A percentile compares a stretch with the other conserved stretches of the same genome.
These are phyloP conservation scores for Stenichneumon culpator DNA, from an alignment of 2,888 invertebrate genomes.

Conservation along the genomic window DNA sequence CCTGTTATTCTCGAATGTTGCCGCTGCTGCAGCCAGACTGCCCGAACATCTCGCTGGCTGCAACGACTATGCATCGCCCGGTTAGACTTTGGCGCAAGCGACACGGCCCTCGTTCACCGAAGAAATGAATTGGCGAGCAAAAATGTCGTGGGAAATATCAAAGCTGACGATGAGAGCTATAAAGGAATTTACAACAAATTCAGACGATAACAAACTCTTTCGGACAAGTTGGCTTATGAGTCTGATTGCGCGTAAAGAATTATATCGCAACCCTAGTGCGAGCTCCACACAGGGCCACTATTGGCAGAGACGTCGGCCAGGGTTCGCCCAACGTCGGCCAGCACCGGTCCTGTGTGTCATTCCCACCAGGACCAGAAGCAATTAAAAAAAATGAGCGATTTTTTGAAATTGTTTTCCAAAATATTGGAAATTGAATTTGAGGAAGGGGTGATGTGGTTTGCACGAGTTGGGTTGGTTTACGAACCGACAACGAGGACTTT, in stretches of 20 bases:
- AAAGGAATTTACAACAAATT: neutral
- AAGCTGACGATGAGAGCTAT: neutral
- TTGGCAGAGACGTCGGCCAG: too few relatives aligned
- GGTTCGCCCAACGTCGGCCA: too few relatives aligned
- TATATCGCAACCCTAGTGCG: too few relatives aligned
- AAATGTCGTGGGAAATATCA: neutral
- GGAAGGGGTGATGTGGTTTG: neutral
- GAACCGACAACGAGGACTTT: neutral
- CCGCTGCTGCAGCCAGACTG: constrained; percentile 27
- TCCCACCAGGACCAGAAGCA: too few relatives aligned
- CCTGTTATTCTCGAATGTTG: constrained; percentile 44
- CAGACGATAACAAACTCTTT: neutral
- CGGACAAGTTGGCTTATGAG: neutral
- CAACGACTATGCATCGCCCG: neutral
- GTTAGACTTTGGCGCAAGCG: neutral
- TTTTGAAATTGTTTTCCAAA: neutral
- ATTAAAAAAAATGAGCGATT: too few relatives aligned
- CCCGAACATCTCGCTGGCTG: constrained; percentile 37
- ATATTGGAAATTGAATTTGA: neutral
- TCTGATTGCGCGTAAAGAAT: neutral
- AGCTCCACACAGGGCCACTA: too few relatives aligned
- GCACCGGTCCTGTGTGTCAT: too few relatives aligned
- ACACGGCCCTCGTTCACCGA: neutral
- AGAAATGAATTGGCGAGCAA: neutral
- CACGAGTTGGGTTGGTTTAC: neutral